Conservation (phyloP, 2,113 vertebrate species). For the Platysteira castanea region DNA sequence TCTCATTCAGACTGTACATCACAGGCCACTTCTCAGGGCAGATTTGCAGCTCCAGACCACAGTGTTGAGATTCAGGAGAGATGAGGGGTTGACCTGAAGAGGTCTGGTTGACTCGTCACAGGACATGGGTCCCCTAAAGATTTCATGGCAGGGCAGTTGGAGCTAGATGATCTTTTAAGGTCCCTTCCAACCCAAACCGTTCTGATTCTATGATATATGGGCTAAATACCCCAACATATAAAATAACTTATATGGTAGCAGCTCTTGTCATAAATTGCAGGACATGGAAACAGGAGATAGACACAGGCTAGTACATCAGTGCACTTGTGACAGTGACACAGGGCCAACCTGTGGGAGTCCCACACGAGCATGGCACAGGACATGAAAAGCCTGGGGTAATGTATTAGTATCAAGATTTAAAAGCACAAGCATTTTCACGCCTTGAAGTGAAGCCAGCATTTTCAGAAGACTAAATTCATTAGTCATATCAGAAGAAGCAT, state of each 20-base stretch:
- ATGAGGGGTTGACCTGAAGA: neutral
- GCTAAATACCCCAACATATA: neutral
- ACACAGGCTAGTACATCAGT: neutral
- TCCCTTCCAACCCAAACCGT: neutral
- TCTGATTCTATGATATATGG: neutral
- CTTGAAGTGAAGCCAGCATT: neutral
- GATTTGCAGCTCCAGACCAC: neutral
- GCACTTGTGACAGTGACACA: neutral
- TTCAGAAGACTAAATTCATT: neutral
- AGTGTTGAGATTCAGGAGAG: neutral
- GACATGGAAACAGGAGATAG: neutral
- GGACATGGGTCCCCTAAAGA: neutral
- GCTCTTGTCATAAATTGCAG: neutral
- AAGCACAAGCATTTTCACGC: neutral
- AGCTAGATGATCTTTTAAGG: neutral
- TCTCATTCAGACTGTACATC: neutral
- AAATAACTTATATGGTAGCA: neutral
- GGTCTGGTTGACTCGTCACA: neutral
- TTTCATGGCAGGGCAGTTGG: neutral
- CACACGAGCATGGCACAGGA: neutral
- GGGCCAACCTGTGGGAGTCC: neutral
- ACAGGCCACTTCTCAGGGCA: neutral
- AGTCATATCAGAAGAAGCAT: neutral
- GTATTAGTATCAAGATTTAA: neutral
- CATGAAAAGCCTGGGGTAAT: neutral